These are phyloP conservation scores for Lasiommata megera DNA, from an alignment of 2,888 invertebrate genomes.

Conservation along the genomic window DNA sequence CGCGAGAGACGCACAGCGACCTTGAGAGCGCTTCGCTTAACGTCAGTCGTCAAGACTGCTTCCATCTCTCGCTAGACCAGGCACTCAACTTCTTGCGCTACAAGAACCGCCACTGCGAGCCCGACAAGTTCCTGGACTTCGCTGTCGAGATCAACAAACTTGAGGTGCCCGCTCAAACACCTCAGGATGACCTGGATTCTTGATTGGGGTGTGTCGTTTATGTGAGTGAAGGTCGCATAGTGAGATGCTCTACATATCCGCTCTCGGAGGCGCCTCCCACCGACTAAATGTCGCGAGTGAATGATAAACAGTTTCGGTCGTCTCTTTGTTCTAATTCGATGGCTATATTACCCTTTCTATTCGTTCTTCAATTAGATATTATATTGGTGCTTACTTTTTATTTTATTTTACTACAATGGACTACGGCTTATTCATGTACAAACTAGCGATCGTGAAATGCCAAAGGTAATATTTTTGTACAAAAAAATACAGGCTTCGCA, in stretches of 20 bases:
- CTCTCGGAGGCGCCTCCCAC: conserved; percentile 3
- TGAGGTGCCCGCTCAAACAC: conserved; percentile 12
- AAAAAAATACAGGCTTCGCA: no score
- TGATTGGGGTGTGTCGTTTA: conserved; percentile 36
- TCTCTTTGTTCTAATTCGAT: no score
- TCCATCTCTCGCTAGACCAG: conserved; percentile 65
- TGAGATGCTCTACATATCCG: conserved; percentile 26
- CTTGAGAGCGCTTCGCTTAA: conserved; percentile 58
- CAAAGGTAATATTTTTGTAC: no score
- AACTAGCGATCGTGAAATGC: no score
- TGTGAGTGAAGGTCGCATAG: conserved; percentile 36
- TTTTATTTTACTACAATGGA: no score
- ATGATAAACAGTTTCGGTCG: neutral
- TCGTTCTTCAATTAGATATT: no score
- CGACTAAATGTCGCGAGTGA: neutral
- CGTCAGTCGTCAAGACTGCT: conserved; percentile 64
- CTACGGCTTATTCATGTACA: no score
- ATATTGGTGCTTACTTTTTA: no score
- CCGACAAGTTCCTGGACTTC: conserved; percentile 54
- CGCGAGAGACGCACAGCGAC: conserved; percentile 66
- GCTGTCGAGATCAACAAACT: conserved; percentile 35
- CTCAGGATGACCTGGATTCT: conserved; percentile 28
- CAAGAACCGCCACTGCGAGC: conserved; percentile 56
- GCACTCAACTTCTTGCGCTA: conserved; percentile 62
- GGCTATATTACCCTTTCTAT: no score